Percentiles rank a stretch among this genome's conserved stretches.
Conservation (phyloP, 2,797 vertebrate genomes). For the Alosa sapidissima region DNA sequence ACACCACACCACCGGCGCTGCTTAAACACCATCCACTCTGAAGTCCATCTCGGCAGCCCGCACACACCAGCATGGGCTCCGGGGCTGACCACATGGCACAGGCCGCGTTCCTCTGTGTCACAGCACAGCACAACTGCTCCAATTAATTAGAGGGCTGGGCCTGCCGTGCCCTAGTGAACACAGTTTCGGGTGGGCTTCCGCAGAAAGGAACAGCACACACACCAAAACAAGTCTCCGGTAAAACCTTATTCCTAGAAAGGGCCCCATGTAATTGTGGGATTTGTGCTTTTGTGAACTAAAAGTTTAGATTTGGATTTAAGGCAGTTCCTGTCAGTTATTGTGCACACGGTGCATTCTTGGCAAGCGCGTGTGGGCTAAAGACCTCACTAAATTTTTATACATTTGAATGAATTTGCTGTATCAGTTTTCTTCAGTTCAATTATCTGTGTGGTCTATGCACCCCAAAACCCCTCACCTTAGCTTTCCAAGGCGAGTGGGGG, state of each 20-base stretch:
- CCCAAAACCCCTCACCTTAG: neutral
- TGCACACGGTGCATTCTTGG: neutral
- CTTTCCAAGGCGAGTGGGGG: neutral
- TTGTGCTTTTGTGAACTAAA: neutral
- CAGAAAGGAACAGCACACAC: neutral
- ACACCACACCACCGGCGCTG: neutral
- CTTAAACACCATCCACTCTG: neutral
- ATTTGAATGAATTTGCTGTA: neutral
- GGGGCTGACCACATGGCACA: neutral
- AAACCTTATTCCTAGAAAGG: neutral
- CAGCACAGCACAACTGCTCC: neutral
- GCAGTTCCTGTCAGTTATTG: neutral
- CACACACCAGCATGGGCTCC: neutral
- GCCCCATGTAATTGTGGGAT: neutral
- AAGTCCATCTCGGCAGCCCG: neutral
- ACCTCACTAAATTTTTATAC: neutral
- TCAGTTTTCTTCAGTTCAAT: neutral
- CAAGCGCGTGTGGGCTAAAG: neutral
- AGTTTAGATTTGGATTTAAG: neutral
- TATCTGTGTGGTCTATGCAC: conserved; percentile 10
- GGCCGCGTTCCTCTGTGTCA: neutral
- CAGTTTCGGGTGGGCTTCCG: neutral
- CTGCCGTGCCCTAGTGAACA: neutral
- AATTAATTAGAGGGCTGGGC: conserved; percentile 17
- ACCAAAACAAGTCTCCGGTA: neutral